phyloP scores from a whole-genome alignment of 2,888 invertebrate species.

The Drosophila stalkeri region DNA sequence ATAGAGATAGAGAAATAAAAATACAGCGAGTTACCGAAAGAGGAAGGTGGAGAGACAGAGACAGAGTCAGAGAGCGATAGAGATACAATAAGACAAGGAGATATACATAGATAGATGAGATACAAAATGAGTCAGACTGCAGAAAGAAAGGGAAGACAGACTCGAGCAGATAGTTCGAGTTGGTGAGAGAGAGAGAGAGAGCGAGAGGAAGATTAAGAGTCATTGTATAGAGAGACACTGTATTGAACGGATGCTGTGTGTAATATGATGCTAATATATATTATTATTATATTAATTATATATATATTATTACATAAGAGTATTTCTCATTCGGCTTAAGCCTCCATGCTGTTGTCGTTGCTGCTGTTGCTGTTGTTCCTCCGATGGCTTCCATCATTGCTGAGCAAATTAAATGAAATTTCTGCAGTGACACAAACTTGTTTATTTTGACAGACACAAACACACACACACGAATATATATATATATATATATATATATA shows the following conservation, averaged over 20 bases:
- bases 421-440: slow-evolving; percentile 84
- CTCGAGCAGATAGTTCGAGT: too few relatives aligned
- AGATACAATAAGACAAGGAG: neutral
- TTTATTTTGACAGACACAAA: slow-evolving; percentile 81
- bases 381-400: slow-evolving; percentile 49
- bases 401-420: slow-evolving; percentile 84
- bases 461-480: slow-evolving; percentile 28
- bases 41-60: neutral
- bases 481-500: too few relatives aligned
- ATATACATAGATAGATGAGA: too few relatives aligned
- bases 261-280: too few relatives aligned
- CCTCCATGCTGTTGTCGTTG: slow-evolving; percentile 3
- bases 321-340: slow-evolving; percentile 5
- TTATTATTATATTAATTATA: too few relatives aligned
- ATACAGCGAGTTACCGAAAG: too few relatives aligned
- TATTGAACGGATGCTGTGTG: too few relatives aligned
- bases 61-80: neutral
- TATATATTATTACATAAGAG: neutral
- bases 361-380: slow-evolving; percentile 11
- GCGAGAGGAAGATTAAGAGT: neutral
- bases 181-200: neutral
- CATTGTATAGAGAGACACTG: too few relatives aligned
- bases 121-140: too few relatives aligned
- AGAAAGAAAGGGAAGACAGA: too few relatives aligned
- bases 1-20: neutral